Conservation (phyloP, 2,888 invertebrate genomes). For the Nezara viridula region DNA sequence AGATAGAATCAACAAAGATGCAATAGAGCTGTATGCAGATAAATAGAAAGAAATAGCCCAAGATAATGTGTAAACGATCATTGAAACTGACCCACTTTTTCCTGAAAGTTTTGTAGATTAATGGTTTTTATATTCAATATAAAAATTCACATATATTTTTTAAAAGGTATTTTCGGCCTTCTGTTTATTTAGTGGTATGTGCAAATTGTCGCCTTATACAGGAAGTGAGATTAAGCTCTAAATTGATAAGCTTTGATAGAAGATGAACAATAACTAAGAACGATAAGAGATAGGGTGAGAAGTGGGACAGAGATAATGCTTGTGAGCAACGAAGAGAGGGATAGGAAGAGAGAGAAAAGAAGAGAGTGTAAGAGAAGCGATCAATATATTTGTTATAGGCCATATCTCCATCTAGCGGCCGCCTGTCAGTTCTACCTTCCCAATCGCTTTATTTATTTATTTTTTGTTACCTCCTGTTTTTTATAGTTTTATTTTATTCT, state of each 20-base stretch:
- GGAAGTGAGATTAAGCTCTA: not conserved
- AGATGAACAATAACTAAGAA: not conserved
- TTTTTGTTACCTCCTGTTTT: not conserved
- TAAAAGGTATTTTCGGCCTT: too few relatives aligned
- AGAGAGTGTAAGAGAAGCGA: too few relatives aligned
- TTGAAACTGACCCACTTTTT: too few relatives aligned
- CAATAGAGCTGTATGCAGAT: too few relatives aligned
- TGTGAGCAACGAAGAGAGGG: not conserved
- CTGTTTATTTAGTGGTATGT: too few relatives aligned
- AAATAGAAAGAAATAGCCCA: too few relatives aligned
- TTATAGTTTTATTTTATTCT: constrained; percentile 5
- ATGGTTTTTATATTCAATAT: too few relatives aligned
- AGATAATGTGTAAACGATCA: too few relatives aligned
- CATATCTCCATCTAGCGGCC: not conserved
- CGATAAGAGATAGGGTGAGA: not conserved
- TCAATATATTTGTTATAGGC: constrained; percentile 54
- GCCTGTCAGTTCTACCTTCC: not conserved
- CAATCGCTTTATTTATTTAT: not conserved
- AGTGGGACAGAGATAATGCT: not conserved
- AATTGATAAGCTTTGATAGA: not conserved
- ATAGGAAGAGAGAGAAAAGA: constrained; percentile 7
- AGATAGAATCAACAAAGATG: too few relatives aligned
- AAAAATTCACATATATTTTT: too few relatives aligned
- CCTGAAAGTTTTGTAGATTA: too few relatives aligned
- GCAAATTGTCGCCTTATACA: not conserved